A percentile compares a stretch with the other conserved stretches of the same genome.
Conservation (phyloP, 2,797 vertebrate species). For the Propithecus deckenii region DNA sequence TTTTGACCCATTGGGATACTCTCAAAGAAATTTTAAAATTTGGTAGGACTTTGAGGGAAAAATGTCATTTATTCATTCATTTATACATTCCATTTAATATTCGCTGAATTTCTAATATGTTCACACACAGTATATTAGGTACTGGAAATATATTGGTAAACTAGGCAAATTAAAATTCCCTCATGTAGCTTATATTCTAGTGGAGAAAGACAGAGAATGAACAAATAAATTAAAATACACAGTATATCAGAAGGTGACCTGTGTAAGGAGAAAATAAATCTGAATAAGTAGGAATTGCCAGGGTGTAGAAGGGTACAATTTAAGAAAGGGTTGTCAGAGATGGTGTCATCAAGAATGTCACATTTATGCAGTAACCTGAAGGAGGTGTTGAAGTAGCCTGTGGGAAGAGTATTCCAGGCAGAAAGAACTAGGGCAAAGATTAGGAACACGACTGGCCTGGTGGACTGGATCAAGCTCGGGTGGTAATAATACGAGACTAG, state of each 20-base stretch:
- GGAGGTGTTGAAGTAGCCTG: background rate
- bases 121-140: background rate
- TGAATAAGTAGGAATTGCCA: background rate
- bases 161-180: background rate
- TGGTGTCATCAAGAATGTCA: background rate
- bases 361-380: background rate
- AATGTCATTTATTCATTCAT: background rate
- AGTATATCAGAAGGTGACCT: background rate
- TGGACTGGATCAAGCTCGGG: background rate
- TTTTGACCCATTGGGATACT: background rate
- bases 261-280: background rate
- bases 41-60: background rate
- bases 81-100: background rate
- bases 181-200: background rate
- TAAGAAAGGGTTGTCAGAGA: background rate
- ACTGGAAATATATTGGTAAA: background rate
- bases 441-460: background rate
- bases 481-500: background rate
- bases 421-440: background rate
- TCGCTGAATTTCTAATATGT: background rate
- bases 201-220: background rate
- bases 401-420: background rate
- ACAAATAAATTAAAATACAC: background rate
- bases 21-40: conserved; percentile 15
- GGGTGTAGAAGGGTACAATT: background rate